Evolutionary conservation across 2,888 invertebrate species (phyloP).

Genomic region (Biston stratarius): DNA sequence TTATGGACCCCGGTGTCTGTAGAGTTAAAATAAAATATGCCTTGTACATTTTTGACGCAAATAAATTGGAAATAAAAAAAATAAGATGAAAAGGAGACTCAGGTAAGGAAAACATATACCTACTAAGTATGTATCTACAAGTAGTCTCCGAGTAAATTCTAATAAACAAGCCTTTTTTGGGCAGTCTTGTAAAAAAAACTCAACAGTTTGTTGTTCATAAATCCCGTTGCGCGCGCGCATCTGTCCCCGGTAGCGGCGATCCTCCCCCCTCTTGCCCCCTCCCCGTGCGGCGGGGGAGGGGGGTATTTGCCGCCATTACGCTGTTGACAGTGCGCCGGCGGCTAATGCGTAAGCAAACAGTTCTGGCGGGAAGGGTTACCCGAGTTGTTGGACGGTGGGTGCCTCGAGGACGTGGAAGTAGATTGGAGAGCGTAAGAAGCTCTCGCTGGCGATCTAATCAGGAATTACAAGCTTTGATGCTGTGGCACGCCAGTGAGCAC

Average conservation of each 20-base stretch:
- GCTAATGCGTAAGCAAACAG: conserved; percentile 84
- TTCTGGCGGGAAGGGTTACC: conserved; percentile 12
- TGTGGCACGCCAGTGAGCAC: too few relatives aligned
- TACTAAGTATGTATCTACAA: too few relatives aligned
- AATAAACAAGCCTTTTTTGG: background rate
- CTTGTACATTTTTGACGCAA: too few relatives aligned
- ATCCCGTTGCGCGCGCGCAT: conserved; percentile 61
- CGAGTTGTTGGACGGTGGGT: conserved; percentile 21
- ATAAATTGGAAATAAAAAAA: too few relatives aligned
- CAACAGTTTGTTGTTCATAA: conserved; percentile 28
- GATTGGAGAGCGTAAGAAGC: background rate
- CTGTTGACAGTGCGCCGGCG: conserved; percentile 72
- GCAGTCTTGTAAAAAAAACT: too few relatives aligned
- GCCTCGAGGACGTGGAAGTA: background rate
- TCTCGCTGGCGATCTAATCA: background rate
- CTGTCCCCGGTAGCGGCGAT: conserved; percentile 57
- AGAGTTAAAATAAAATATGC: too few relatives aligned
- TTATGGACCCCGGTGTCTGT: too few relatives aligned
- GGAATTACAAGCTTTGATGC: background rate
- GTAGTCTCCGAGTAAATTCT: background rate
- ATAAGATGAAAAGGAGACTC: too few relatives aligned
- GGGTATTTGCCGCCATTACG: conserved; percentile 81
- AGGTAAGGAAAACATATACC: too few relatives aligned
- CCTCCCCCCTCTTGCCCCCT: conserved; percentile 11
- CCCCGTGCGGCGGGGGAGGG: conserved; percentile 31